phyloP scores from a whole-genome alignment of 2,888 invertebrate species.

The Scaptomyza caliginosa region DNA sequence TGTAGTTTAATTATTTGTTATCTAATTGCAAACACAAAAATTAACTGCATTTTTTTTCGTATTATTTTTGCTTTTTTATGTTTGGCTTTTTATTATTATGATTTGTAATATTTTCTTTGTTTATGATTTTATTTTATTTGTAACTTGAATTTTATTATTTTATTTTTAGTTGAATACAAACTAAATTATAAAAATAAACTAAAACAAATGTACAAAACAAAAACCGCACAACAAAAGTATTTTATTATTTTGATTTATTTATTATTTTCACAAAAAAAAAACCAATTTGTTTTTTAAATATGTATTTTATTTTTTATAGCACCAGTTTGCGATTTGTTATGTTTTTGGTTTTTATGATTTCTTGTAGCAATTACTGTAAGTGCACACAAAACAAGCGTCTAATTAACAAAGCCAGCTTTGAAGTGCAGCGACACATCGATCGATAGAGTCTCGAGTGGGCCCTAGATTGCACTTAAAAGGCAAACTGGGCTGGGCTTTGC shows the following conservation, averaged over 20 bases:
- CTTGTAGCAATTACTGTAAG: slow-evolving; percentile 72
- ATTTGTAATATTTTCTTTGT: too few species aligned
- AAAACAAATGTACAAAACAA: slow-evolving; percentile 12
- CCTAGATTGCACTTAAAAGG: neutral
- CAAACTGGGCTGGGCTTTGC: neutral
- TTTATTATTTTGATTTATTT: slow-evolving; percentile 43
- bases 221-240: slow-evolving; percentile 16
- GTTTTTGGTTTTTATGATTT: slow-evolving; percentile 32
- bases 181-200: slow-evolving; percentile 69
- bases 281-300: slow-evolving; percentile 12
- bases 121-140: slow-evolving; percentile 43
- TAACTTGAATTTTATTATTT: slow-evolving; percentile 31
- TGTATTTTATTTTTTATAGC: slow-evolving; percentile 33
- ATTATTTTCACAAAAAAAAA: slow-evolving; percentile 7
- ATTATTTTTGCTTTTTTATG: slow-evolving; percentile 22
- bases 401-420: slow-evolving; percentile 69
- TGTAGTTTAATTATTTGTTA: slow-evolving; percentile 66
- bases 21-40: slow-evolving; percentile 21
- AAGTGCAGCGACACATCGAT: slow-evolving; percentile 60
- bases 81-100: slow-evolving; percentile 13
- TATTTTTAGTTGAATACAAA: slow-evolving; percentile 38
- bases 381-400: slow-evolving; percentile 69
- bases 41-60: slow-evolving; percentile 15
- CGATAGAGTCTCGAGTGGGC: slow-evolving; percentile 22
- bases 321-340: slow-evolving; percentile 45